Evolutionary conservation across 2,113 vertebrate species (phyloP), one percentile per base, ranked within the genome.

Genomic region (Eidolon helvum): DNA sequence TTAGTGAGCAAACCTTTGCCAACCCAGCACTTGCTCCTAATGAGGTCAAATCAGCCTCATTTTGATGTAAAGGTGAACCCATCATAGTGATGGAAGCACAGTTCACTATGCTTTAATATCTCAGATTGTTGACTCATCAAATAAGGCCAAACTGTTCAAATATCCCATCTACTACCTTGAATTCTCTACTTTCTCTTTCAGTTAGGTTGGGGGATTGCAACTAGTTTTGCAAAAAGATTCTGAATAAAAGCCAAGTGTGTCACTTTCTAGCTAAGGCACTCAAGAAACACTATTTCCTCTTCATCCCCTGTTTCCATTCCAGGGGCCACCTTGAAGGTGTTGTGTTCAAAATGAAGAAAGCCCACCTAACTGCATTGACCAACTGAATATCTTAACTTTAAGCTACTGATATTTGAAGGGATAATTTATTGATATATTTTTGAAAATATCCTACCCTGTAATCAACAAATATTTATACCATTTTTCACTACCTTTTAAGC

Each of bases 401-500:
- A 82, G 7, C 19, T 91, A 26, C 66, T 38, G 19, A 14, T 43
- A 7, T 59, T 69, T 59, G 24, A 3, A 4, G n/a, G 12, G 2
- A 10, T 65, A 0, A 18, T 24, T 57, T 89, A 28, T 33, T 40
- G 85, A 18, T 19, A 24, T 45, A 65, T 78, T 19, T 38, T 77
- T 40, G 11, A 1, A 80, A 71, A 71, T 26, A 12, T 45, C 10
- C 53, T 77, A 0, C 40, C 38, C 26, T 30, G 22, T 18, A 21
- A 68, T 68, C 10, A 71, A n/a, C 40, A 87, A 53, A n/a, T 50
- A 48, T 24, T 18, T 40, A 43, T 14, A 33, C 26, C 4, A 79
- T 40, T 75, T 93, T 87, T 83, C 68, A 66, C 12, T 35, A 79
- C 45, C 18, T 87, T n/a, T 55, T 48, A 91, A 79, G 30, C 43